phyloP scores from a whole-genome alignment of 2,797 vertebrate species.

The Adrianichthys oophorus region DNA sequence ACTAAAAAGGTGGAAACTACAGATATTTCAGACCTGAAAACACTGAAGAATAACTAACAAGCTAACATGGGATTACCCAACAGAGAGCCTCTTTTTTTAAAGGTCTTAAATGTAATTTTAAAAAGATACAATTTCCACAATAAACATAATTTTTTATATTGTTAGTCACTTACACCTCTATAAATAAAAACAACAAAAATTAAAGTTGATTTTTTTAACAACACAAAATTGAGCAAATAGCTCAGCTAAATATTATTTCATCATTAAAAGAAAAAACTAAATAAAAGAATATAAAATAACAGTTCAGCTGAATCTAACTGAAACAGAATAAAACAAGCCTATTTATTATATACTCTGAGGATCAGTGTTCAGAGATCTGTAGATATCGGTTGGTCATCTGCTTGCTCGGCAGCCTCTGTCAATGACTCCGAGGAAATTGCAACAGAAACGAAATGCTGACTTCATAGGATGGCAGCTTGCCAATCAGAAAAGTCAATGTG shows the following conservation, averaged over 20 bases:
- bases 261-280: too few species aligned
- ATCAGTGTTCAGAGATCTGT: neutral
- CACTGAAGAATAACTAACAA: neutral
- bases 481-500: slow-evolving; percentile 17
- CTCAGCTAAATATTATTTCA: too few species aligned
- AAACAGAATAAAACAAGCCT: neutral
- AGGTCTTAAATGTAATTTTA: too few species aligned
- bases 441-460: slow-evolving; percentile 33
- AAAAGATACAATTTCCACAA: too few species aligned
- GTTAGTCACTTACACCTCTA: too few species aligned
- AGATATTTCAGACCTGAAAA: neutral
- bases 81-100: too few species aligned
- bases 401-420: slow-evolving; percentile 35
- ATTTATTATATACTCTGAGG: slow-evolving; percentile 8
- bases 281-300: neutral
- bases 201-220: too few species aligned
- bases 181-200: too few species aligned
- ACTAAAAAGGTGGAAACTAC: neutral
- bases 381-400: slow-evolving; percentile 19
- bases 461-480: slow-evolving; percentile 26
- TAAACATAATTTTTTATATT: too few species aligned
- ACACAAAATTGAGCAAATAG: too few species aligned
- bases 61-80: neutral
- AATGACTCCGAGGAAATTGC: slow-evolving; percentile 45
- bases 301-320: slow-evolving; percentile 19